A percentile compares a stretch with the other conserved stretches of the same genome.
phyloP scores from a whole-genome alignment of 2,113 vertebrate genomes.

The Gracilinanus agilis region DNA sequence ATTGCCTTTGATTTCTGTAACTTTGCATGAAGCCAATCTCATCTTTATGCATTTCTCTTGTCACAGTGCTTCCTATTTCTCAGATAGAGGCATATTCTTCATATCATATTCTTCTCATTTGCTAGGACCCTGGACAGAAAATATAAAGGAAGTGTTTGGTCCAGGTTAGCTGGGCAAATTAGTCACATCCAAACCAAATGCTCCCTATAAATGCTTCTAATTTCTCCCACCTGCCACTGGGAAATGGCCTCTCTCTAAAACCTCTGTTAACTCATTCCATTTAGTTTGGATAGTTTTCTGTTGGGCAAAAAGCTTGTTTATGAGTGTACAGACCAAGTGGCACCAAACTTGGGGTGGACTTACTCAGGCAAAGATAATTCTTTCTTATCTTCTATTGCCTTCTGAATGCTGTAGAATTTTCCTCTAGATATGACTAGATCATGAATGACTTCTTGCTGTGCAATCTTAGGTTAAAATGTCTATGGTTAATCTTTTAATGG shows the following conservation, averaged over 20 bases:
- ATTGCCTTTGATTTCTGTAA: background rate
- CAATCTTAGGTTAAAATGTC: conserved; percentile 21
- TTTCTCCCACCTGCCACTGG: background rate
- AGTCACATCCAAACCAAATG: background rate
- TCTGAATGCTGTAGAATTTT: background rate
- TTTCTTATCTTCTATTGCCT: conserved; percentile 20
- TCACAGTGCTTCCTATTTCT: conserved; percentile 13
- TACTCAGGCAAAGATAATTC: background rate
- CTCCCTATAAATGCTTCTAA: background rate
- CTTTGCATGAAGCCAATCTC: background rate
- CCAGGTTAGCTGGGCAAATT: background rate
- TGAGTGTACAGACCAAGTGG: conserved; percentile 7
- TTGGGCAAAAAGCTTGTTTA: conserved; percentile 24
- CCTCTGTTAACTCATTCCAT: background rate
- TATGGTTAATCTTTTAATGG: conserved; percentile 32
- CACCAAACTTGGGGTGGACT: conserved; percentile 44
- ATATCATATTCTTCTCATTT: conserved; percentile 6
- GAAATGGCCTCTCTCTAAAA: background rate
- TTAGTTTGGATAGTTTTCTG: conserved; percentile 45
- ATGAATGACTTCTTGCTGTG: background rate
- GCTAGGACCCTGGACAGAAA: background rate
- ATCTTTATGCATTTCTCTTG: background rate
- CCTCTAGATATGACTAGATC: background rate
- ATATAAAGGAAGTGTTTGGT: background rate
- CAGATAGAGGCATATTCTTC: background rate